phyloP scores from a whole-genome alignment of 2,113 vertebrate species.

The Lasiurus borealis region DNA sequence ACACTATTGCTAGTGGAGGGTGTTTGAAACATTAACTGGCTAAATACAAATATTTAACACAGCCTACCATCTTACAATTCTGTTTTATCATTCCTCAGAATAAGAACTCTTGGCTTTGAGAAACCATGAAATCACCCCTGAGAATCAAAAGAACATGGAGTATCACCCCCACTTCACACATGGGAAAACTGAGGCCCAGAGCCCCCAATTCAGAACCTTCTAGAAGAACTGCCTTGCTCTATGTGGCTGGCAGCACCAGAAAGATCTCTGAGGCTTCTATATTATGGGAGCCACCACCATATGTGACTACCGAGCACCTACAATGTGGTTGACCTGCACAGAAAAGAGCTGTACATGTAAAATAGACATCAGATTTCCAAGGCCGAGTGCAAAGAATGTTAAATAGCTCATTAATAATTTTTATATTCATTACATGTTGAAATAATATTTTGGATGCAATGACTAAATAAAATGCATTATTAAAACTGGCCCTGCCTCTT shows the following conservation, averaged over 20 bases:
- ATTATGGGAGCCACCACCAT: rapidly evolving
- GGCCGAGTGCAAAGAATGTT: background rate
- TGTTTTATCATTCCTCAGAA: background rate
- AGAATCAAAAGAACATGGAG: background rate
- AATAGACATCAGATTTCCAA: background rate
- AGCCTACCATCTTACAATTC: background rate
- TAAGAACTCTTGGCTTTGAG: background rate
- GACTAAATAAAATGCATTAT: conserved; percentile 35
- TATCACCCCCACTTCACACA: background rate
- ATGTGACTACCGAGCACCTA: rapidly evolving
- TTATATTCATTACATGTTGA: conserved; percentile 6
- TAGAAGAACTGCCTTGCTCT: background rate
- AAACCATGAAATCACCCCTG: background rate
- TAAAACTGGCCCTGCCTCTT: background rate
- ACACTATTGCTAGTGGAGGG: background rate
- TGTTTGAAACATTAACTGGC: background rate
- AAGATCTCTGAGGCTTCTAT: background rate
- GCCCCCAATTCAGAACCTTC: background rate
- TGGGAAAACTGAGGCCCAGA: conserved; percentile 10
- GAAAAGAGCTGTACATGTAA: background rate
- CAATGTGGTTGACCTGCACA: background rate
- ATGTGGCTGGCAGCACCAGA: background rate
- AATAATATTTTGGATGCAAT: conserved; percentile 19
- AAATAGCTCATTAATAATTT: conserved; percentile 6
- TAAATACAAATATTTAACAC: conserved; percentile 12